phyloP scores from a whole-genome alignment of 2,113 vertebrate species.

The Hiodon alosoides region DNA sequence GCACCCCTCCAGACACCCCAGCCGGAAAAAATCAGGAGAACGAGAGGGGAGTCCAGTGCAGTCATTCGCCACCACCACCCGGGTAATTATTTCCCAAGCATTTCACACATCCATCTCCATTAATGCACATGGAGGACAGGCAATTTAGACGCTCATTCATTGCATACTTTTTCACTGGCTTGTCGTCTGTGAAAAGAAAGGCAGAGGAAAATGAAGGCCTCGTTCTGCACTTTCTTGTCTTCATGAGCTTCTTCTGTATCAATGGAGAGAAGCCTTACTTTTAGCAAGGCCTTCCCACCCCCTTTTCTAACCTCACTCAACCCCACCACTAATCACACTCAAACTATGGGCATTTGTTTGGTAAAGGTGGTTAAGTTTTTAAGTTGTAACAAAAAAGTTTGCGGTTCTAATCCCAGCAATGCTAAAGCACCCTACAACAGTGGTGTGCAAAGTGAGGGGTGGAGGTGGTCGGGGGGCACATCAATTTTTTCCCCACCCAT shows the following conservation, averaged over 20 bases:
- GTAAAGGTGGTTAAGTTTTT: no score
- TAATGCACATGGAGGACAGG: conserved; percentile 22
- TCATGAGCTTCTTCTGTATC: neutral
- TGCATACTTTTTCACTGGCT: conserved; percentile 15
- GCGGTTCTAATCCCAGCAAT: no score
- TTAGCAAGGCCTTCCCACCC: neutral
- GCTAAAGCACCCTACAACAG: no score
- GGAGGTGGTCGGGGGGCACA: no score
- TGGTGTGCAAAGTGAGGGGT: no score
- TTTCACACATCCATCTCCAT: conserved; percentile 31
- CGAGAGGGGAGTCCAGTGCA: neutral
- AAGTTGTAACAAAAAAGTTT: no score
- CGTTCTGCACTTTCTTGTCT: neutral
- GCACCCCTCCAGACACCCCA: conserved; percentile 25
- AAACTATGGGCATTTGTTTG: no score
- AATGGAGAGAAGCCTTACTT: neutral
- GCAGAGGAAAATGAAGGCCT: neutral
- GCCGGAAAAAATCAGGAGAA: neutral
- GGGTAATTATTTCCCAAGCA: conserved; percentile 28
- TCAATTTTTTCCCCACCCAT: no score
- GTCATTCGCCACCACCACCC: conserved; percentile 12
- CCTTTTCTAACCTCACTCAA: no score
- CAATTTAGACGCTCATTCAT: conserved; percentile 26
- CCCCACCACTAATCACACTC: neutral
- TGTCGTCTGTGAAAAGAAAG: conserved; percentile 12